Percentiles rank a stretch among this genome's conserved stretches.
These are phyloP conservation scores for Cryptoblepharus egeriae DNA, from an alignment of 2,797 vertebrate species.

Conservation along the genomic window DNA sequence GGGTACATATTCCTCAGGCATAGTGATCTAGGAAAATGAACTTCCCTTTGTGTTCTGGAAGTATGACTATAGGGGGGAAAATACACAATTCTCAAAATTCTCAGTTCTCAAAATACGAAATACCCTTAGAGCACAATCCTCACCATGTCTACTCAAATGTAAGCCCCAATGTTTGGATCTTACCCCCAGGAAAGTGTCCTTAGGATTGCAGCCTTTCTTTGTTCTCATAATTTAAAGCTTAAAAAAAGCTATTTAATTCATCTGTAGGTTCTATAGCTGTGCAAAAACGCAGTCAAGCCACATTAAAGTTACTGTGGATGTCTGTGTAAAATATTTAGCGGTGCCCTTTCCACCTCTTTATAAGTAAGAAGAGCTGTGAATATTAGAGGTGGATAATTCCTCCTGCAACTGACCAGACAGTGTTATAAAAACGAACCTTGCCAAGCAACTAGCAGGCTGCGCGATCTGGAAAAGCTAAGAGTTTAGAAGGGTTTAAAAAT, in stretches of 20 bases:
- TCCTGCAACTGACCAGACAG: not conserved
- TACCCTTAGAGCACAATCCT: too few relatives aligned
- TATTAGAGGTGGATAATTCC: constrained; percentile 13
- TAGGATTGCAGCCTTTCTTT: too few relatives aligned
- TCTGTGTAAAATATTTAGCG: constrained; percentile 25
- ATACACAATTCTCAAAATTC: too few relatives aligned
- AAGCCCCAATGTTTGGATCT: too few relatives aligned
- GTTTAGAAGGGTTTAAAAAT: too few relatives aligned
- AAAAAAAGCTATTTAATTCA: constrained; percentile 13
- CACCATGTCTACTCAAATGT: too few relatives aligned
- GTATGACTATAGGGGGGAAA: constrained; percentile 39
- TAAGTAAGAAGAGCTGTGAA: constrained; percentile 32
- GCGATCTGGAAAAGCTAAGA: too few relatives aligned
- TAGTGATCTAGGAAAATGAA: not conserved
- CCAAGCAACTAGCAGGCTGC: too few relatives aligned
- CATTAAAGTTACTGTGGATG: not conserved
- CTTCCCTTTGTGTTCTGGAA: not conserved
- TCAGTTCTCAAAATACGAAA: too few relatives aligned
- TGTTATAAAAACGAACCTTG: not conserved
- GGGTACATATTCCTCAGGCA: fast-evolving
- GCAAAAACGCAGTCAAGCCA: not conserved
- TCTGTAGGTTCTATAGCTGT: not conserved
- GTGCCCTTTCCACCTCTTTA: not conserved
- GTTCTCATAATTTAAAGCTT: constrained; percentile 1
- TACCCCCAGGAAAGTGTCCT: too few relatives aligned